phyloP scores from a whole-genome alignment of 2,888 invertebrate genomes.

The Scrobipalpa costella region DNA sequence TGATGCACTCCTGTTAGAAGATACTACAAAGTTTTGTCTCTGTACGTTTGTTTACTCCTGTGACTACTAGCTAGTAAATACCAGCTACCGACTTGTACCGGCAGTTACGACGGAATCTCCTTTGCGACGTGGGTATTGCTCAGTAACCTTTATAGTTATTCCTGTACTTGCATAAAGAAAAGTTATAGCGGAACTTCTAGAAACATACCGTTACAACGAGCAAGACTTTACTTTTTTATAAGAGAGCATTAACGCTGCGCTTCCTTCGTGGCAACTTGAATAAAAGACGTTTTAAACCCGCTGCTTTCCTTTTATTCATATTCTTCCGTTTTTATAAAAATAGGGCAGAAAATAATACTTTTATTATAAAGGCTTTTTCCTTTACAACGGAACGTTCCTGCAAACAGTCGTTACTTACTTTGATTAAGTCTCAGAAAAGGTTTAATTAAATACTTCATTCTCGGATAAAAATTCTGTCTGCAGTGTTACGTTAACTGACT shows the following conservation, averaged over 20 bases:
- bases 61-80: slow-evolving; percentile 9
- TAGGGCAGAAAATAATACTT: neutral
- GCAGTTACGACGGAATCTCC: slow-evolving; percentile 24
- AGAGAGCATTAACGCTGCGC: slow-evolving; percentile 2
- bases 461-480: neutral
- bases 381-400: neutral
- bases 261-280: slow-evolving; percentile 1
- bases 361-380: neutral
- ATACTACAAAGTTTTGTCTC: too few species aligned
- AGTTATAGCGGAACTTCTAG: neutral
- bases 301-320: slow-evolving; percentile 7
- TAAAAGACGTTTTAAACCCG: slow-evolving; percentile 6
- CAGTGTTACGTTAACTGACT: neutral
- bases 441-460: slow-evolving; percentile 1
- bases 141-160: slow-evolving; percentile 23
- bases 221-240: neutral
- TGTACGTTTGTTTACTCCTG: too few species aligned
- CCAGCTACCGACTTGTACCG: neutral
- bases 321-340: neutral
- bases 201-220: neutral
- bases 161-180: slow-evolving; percentile 2
- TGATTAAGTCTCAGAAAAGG: neutral
- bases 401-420: neutral
- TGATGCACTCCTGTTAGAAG: too few species aligned
- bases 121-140: slow-evolving; percentile 27